A percentile compares a stretch with the other conserved stretches of the same genome.
Evolutionary conservation across 2,888 invertebrate species (phyloP).

Genomic region (Petrophora chlorosata): DNA sequence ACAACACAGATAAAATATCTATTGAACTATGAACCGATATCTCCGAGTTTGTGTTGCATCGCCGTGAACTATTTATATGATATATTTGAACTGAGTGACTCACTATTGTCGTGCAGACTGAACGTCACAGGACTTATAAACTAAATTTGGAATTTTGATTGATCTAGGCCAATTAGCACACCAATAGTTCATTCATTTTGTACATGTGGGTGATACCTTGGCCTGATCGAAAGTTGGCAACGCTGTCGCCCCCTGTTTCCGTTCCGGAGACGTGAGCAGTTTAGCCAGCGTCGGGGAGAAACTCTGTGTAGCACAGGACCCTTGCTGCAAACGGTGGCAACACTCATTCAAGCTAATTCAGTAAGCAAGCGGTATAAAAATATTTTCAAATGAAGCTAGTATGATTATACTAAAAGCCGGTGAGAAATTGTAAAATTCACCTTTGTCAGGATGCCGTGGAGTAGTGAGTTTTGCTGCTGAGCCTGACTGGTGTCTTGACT

Average conservation of each 20-base stretch:
- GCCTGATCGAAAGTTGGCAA: slow-evolving; percentile 81
- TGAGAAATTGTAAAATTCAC: slow-evolving; percentile 46
- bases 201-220: slow-evolving; percentile 74
- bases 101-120: slow-evolving; percentile 12
- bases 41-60: too few species aligned
- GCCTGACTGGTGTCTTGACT: slow-evolving; percentile 57
- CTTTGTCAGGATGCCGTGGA: slow-evolving; percentile 91
- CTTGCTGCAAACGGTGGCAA: slow-evolving; percentile 82
- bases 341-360: slow-evolving; percentile 74
- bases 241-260: slow-evolving; percentile 72
- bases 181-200: slow-evolving; percentile 64
- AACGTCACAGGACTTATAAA: slow-evolving; percentile 52
- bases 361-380: slow-evolving; percentile 38
- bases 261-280: slow-evolving; percentile 88
- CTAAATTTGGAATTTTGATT: slow-evolving; percentile 81
- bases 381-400: slow-evolving; percentile 28
- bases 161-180: slow-evolving; percentile 79
- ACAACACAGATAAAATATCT: too few species aligned
- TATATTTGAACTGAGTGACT: background rate
- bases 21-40: too few species aligned
- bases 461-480: slow-evolving; percentile 85
- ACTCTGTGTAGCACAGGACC: slow-evolving; percentile 83
- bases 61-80: too few species aligned
- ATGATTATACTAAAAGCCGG: slow-evolving; percentile 36
- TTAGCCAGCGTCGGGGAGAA: slow-evolving; percentile 92